These are phyloP conservation scores for Netelia virgata DNA, from an alignment of 2,888 invertebrate species.

Conservation along the genomic window DNA sequence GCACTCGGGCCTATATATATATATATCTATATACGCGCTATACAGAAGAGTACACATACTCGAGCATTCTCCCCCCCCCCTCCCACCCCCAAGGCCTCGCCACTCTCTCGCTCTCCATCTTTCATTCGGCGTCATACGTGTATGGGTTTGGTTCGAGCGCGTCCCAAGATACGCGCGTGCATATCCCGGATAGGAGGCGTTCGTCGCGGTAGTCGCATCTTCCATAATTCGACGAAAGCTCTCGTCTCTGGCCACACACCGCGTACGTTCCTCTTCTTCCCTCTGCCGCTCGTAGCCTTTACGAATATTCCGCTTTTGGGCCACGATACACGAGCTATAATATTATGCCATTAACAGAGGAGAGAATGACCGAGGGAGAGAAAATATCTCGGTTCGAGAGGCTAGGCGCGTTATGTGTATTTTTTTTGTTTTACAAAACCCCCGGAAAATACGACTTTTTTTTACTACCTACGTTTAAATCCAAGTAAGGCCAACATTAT, in stretches of 20 bases:
- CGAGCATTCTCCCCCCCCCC: slow-evolving; percentile 29
- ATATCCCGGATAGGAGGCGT: slow-evolving; percentile 61
- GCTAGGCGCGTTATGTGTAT: neutral
- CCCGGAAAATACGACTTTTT: neutral
- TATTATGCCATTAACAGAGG: slow-evolving; percentile 9
- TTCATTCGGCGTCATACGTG: slow-evolving; percentile 21
- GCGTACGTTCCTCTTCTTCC: slow-evolving; percentile 4
- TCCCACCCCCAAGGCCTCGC: neutral
- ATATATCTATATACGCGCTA: slow-evolving; percentile 25
- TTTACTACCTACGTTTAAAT: neutral
- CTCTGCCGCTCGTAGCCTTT: neutral
- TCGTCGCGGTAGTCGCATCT: slow-evolving; percentile 68
- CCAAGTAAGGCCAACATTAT: too few species aligned
- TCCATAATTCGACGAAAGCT: slow-evolving; percentile 76
- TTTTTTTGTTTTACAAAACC: slow-evolving; percentile 12
- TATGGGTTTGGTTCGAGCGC: neutral
- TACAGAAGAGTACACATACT: slow-evolving; percentile 16
- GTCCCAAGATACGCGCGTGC: slow-evolving; percentile 48
- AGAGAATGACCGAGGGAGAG: neutral
- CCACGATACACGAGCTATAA: slow-evolving; percentile 4
- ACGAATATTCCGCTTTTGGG: neutral
- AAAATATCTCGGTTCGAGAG: slow-evolving; percentile 1
- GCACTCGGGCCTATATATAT: slow-evolving; percentile 25
- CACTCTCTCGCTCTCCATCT: slow-evolving; percentile 8
- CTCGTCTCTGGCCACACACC: slow-evolving; percentile 67